phyloP scores from a whole-genome alignment of 2,888 invertebrate genomes.

The Choristoneura rosaceana region DNA sequence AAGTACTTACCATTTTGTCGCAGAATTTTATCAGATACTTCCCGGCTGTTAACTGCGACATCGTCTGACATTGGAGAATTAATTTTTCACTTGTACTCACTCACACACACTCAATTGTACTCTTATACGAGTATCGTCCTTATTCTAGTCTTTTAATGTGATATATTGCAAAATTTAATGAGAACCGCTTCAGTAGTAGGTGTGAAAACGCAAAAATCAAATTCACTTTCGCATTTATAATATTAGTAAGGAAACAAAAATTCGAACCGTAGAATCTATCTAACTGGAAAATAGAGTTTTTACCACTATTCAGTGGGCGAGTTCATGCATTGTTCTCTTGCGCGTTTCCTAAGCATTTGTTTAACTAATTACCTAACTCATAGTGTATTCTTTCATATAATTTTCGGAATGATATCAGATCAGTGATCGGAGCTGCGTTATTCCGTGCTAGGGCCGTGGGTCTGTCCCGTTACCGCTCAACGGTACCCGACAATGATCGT shows the following conservation, averaged over 20 bases:
- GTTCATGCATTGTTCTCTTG: conserved; percentile 24
- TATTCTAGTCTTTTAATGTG: no score
- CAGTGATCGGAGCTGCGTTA: conserved; percentile 52
- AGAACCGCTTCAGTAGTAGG: no score
- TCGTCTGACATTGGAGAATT: no score
- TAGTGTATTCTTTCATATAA: conserved; percentile 46
- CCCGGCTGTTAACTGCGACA: conserved; percentile 1
- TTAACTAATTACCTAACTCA: conserved; percentile 28
- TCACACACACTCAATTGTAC: no score
- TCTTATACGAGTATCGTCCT: no score
- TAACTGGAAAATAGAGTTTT: conserved; percentile 28
- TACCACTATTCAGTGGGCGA: conserved; percentile 18
- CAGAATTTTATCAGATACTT: conserved; percentile 25
- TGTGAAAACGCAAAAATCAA: no score
- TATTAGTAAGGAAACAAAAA: no score
- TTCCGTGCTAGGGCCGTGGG: conserved; percentile 67
- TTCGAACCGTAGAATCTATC: no score
- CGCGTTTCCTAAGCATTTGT: conserved; percentile 7
- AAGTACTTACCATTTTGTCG: not conserved
- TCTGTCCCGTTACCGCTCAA: conserved; percentile 70
- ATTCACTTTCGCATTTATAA: no score
- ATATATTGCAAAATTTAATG: no score
- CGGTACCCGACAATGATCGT: conserved; percentile 71
- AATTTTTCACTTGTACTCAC: no score
- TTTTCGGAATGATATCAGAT: conserved; percentile 57